Base-by-base conservation (phyloP, 2,113 vertebrate species). In the Ardeotis arabs region DNA sequence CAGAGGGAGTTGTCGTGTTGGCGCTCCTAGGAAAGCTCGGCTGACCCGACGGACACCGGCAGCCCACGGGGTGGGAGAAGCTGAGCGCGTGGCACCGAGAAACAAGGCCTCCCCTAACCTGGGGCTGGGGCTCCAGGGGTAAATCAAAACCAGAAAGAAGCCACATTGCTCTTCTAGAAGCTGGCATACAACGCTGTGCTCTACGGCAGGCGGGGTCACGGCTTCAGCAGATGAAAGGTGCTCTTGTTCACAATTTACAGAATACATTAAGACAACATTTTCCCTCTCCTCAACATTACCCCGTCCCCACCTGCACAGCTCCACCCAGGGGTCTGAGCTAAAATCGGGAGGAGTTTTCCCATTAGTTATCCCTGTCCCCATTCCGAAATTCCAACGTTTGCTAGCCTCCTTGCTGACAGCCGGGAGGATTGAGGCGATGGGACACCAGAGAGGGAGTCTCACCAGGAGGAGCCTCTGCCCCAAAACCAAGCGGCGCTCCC, bases 21-120 rank as follows among this genome's bases (percentile, higher is more conserved):
- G 3, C 1, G 53, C 49, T 80, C n/a, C 49, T 6, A 3, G 52
- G 79, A 44, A n/a, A 63, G 84, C 66, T 27, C 2, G 0, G 69
- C 47, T 44, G 6, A 44, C 41, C 9, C 0, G 2, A 58, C 2
- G 19, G 41, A 44, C 2, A 72, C 27, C 2, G 0, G 41, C 50
- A 53, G 24, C 41, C 28, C 22, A 22, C 4, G 9, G 41, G 21
- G 3, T 23, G 10, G 37, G 14, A 60, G 39, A 80, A 86, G 49
- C 31, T 9, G 10, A 87, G 31, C 20, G 47, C 0, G 0, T 3
- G 8, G 55, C 37, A 39, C 9, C 2, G 3, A 75, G 52, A 75
- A 60, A 66, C 0, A 1, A 73, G 31, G 59, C 19, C 60, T 81
- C 12, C 39, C n/a, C 27, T 28, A 58, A 25, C 27, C 35, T 2